Evolutionary conservation across 2,113 vertebrate species (phyloP).

Genomic region (Polypterus senegalus): DNA sequence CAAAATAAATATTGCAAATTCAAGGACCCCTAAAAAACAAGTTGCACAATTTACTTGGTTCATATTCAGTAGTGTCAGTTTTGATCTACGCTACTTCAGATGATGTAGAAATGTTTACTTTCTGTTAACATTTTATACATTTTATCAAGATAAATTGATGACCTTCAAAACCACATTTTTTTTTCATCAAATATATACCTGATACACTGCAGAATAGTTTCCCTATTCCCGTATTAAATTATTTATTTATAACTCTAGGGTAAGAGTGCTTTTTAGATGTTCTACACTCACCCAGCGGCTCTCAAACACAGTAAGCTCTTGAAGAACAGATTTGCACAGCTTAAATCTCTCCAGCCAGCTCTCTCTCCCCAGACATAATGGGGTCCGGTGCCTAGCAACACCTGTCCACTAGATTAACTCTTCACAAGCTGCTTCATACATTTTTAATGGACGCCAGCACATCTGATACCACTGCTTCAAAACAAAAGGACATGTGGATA

Average conservation of each 20-base stretch:
- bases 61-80: too few species aligned
- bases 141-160: too few species aligned
- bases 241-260: not conserved
- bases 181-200: too few species aligned
- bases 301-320: not conserved
- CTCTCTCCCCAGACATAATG: not conserved
- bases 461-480: not conserved
- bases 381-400: not conserved
- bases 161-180: too few species aligned
- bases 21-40: too few species aligned
- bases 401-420: not conserved
- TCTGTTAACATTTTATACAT: too few species aligned
- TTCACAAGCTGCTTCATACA: not conserved
- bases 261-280: not conserved
- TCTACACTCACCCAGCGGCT: not conserved
- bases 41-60: too few species aligned
- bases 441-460: not conserved
- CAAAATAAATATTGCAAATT: too few species aligned
- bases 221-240: not conserved
- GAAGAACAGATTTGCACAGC: not conserved
- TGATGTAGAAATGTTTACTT: too few species aligned
- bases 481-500: too few species aligned
- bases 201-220: too few species aligned
- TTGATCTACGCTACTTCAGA: too few species aligned
- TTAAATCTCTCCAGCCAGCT: not conserved